A percentile compares a stretch with the other conserved stretches of the same genome.
These are phyloP conservation scores for Trypoxylus dichotomus DNA, from an alignment of 1,140 invertebrate species.

Conservation along the genomic window DNA sequence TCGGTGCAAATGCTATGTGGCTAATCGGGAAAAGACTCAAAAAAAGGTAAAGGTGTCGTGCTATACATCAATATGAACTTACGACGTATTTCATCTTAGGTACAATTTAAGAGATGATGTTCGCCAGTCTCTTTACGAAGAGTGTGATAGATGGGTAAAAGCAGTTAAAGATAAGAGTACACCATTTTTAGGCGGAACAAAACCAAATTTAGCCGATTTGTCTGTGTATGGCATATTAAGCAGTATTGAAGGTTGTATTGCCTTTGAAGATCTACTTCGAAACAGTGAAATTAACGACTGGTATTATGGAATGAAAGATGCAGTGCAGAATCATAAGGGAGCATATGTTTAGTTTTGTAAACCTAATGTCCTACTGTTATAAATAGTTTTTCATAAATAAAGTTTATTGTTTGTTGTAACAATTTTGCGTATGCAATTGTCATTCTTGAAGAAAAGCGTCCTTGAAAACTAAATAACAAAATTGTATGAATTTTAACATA, in stretches of 20 bases:
- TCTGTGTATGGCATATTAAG: conserved; percentile 91
- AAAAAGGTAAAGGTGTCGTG: conserved; percentile 62
- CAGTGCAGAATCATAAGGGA: conserved; percentile 33
- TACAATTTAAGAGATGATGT: conserved; percentile 88
- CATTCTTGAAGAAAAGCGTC: too few relatives aligned
- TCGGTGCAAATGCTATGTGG: conserved; percentile 93
- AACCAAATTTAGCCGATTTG: conserved; percentile 91
- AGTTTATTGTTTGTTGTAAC: too few relatives aligned
- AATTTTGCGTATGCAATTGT: too few relatives aligned
- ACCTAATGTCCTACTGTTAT: too few relatives aligned
- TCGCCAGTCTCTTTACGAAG: conserved; percentile 85
- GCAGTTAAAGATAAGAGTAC: conserved; percentile 70
- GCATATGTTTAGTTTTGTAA: too few relatives aligned
- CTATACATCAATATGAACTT: not conserved
- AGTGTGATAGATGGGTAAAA: conserved; percentile 78
- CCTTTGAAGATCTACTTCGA: conserved; percentile 82
- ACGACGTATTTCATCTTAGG: conserved; percentile 55
- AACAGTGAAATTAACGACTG: conserved; percentile 69
- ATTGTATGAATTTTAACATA: too few relatives aligned
- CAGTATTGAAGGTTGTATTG: conserved; percentile 93
- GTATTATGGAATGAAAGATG: conserved; percentile 50
- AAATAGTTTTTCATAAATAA: too few relatives aligned
- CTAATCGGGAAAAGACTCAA: conserved; percentile 87
- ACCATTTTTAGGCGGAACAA: conserved; percentile 80
- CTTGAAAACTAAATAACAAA: too few relatives aligned